phyloP scores from a whole-genome alignment of 2,113 vertebrate genomes.

The Chaetura pelagica region DNA sequence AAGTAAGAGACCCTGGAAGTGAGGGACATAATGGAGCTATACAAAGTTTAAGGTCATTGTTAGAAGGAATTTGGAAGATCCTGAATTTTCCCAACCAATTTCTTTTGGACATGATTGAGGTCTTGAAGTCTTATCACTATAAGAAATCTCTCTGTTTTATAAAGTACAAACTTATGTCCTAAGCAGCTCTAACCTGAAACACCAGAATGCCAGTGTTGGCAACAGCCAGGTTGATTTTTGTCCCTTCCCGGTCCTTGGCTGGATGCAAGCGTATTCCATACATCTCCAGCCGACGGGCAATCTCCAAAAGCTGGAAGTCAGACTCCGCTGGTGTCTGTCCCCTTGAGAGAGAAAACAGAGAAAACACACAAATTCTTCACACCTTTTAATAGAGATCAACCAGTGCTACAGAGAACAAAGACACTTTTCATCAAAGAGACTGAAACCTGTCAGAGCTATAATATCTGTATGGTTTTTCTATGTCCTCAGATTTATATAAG shows the following conservation, averaged over 20 bases:
- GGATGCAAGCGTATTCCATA: constrained; percentile 94
- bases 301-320: constrained; percentile 94
- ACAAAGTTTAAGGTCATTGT: not conserved
- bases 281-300: constrained; percentile 93
- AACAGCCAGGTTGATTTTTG: constrained; percentile 91
- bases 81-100: not conserved
- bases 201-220: constrained; percentile 95
- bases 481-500: not conserved
- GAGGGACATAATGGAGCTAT: not conserved
- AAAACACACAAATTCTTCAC: constrained; percentile 48
- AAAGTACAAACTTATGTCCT: not conserved
- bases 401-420: constrained; percentile 43
- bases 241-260: constrained; percentile 95
- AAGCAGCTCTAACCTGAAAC: constrained; percentile 88
- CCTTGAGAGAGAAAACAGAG: constrained; percentile 74
- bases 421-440: constrained; percentile 49
- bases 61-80: not conserved
- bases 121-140: not conserved
- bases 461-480: not conserved
- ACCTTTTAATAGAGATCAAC: constrained; percentile 55
- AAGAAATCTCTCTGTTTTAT: not conserved
- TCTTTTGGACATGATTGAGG: not conserved
- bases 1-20: not conserved
- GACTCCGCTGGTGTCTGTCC: constrained; percentile 96
- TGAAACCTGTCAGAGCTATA: not conserved